These are phyloP conservation scores for Phengaris arion DNA, from an alignment of 2,888 invertebrate genomes.

Conservation along the genomic window DNA sequence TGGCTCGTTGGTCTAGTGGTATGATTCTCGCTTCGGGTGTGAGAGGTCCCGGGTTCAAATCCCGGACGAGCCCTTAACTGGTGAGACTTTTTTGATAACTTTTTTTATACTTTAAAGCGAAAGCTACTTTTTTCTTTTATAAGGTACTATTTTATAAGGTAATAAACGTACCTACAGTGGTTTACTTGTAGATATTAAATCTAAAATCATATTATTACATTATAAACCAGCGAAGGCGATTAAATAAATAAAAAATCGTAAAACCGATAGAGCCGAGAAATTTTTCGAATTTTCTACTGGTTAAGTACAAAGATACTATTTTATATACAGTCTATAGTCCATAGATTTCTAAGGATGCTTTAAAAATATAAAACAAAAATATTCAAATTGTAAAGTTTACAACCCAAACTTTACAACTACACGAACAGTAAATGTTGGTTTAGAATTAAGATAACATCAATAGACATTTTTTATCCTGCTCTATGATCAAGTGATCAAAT, in stretches of 20 bases:
- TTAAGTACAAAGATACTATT: no score
- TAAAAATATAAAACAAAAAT: background rate
- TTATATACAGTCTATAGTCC: no score
- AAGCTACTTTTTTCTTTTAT: no score
- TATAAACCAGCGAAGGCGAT: no score
- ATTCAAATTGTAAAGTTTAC: constrained; percentile 8
- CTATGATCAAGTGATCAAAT: constrained; percentile 60
- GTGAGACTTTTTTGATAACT: background rate
- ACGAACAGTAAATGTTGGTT: constrained; percentile 36
- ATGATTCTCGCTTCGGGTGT: constrained; percentile 82
- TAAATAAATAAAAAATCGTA: no score
- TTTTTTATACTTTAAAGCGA: background rate
- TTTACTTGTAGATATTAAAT: no score
- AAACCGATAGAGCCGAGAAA: no score
- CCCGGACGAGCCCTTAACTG: constrained; percentile 75
- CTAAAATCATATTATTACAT: no score
- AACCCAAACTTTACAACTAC: constrained; percentile 3
- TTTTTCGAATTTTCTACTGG: no score
- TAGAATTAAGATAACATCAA: constrained; percentile 48
- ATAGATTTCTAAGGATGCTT: background rate
- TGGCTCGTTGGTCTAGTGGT: constrained; percentile 81
- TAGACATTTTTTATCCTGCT: constrained; percentile 53
- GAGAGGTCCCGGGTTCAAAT: constrained; percentile 82
- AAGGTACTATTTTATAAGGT: no score
- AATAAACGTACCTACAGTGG: no score